Evolutionary conservation across 2,888 invertebrate species (phyloP), one percentile per base, ranked within the genome.

Genomic region (Ganaspis brasiliensis): DNA sequence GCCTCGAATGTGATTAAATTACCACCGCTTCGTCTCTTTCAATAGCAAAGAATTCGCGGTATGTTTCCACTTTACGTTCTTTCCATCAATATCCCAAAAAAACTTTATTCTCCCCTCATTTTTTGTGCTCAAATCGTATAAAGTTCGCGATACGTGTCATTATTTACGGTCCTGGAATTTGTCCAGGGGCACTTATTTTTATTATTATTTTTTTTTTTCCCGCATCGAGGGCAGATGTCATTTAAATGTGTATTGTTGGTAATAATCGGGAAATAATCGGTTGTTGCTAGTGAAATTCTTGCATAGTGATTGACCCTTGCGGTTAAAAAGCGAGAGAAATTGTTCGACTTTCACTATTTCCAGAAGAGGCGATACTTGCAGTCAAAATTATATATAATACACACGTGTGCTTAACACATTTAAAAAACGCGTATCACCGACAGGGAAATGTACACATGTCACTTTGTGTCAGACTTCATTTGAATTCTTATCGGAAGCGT

Each of bases 321-420:
- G 67, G n/a, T 67, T 67, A 45, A 67, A 67, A 45, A 24, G 45
- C n/a, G 24, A 67, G 67, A 67, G 67, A 67, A 67, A 67, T 67
- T 67, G 45, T 45, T 21, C 40, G 45, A 67, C 67, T 67, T 67
- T 67, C 67, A 67, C 67, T 67, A 49, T 67, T 40, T 67, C 67
- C 67, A 67, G 67, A 67, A 67, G 67, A 45, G 45, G 67, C 45
- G 67, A 67, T 67, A 67, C 67, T 67, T 24, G 24, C 45, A 40
- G 67, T 67, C 67, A 67, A 67, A 67, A 67, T 67, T 67, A 37
- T 19, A 37, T 61, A 26, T n/a, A 57, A 24, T 16, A 67, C 37
- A 21, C 63, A 63, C 63, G 40, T 24, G 37, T 63, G 40, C 26
- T 3, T 31, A 9, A 67, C 45, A 45, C 24, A 52, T 9, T 52